Evolutionary conservation across 2,113 vertebrate species (phyloP).

Genomic region (Nannospalax galili): DNA sequence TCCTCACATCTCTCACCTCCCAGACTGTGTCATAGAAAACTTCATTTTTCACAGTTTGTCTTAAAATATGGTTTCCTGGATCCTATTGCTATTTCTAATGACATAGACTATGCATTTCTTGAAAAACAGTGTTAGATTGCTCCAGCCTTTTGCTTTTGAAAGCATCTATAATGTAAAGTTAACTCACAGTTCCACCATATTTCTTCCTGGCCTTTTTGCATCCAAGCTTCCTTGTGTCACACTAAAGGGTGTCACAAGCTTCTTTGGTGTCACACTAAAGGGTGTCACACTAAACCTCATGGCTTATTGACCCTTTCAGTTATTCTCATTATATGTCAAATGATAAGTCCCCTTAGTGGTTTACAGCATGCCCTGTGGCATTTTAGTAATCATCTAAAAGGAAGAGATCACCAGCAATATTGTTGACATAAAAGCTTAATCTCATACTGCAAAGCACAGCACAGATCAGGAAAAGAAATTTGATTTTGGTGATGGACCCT

Average conservation of each 20-base stretch:
- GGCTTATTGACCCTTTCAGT: background rate
- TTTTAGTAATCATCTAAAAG: background rate
- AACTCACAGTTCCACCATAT: background rate
- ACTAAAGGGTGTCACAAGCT: conserved; percentile 37
- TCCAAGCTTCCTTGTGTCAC: conserved; percentile 14
- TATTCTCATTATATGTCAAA: background rate
- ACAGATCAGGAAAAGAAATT: background rate
- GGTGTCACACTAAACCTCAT: background rate
- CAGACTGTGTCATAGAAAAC: background rate
- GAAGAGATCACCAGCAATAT: background rate
- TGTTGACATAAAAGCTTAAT: background rate
- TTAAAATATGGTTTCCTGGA: background rate
- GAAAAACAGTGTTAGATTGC: background rate
- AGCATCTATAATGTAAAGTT: background rate
- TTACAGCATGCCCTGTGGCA: background rate
- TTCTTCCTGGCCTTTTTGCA: background rate
- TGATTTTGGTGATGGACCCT: background rate
- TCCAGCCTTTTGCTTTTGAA: background rate
- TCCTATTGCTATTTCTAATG: background rate
- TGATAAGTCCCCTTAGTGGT: background rate
- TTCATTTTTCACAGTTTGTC: background rate
- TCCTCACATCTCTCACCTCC: background rate
- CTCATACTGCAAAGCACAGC: background rate
- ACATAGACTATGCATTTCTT: background rate
- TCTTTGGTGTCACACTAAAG: background rate